phyloP scores from a whole-genome alignment of 2,113 vertebrate genomes.

The Ictalurus punctatus region DNA sequence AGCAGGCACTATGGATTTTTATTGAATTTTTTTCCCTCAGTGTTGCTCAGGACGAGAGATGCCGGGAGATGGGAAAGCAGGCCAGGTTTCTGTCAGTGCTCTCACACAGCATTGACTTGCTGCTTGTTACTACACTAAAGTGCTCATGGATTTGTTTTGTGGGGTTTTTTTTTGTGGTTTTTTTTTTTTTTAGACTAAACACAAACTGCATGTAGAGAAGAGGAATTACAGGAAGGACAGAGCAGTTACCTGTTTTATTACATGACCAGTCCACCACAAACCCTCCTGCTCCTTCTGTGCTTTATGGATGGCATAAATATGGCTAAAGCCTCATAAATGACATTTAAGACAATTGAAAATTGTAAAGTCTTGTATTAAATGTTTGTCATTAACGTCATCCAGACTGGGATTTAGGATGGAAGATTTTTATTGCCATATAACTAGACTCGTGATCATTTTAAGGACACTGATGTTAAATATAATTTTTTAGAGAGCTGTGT shows the following conservation, averaged over 20 bases:
- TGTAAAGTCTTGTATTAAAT: background rate
- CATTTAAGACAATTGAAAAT: background rate
- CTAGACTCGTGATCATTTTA: background rate
- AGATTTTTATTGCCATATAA: background rate
- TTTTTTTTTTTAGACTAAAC: background rate
- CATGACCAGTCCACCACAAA: background rate
- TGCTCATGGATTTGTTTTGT: background rate
- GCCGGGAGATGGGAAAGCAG: background rate
- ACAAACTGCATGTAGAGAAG: background rate
- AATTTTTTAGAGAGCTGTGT: background rate
- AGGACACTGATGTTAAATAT: background rate
- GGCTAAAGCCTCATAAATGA: background rate
- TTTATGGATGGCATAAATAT: background rate
- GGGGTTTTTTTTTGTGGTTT: background rate
- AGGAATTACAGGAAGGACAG: background rate
- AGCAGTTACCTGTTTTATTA: background rate
- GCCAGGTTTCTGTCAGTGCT: conserved; percentile 11
- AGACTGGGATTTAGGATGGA: background rate
- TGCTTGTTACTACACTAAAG: conserved; percentile 7
- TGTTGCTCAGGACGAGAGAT: background rate
- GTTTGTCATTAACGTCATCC: background rate
- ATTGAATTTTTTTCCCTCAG: background rate
- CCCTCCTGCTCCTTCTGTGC: background rate
- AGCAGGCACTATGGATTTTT: background rate
- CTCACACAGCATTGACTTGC: conserved; percentile 17